Evolutionary conservation across 2,113 vertebrate genomes (phyloP).

Genomic region (Grantiella picta): DNA sequence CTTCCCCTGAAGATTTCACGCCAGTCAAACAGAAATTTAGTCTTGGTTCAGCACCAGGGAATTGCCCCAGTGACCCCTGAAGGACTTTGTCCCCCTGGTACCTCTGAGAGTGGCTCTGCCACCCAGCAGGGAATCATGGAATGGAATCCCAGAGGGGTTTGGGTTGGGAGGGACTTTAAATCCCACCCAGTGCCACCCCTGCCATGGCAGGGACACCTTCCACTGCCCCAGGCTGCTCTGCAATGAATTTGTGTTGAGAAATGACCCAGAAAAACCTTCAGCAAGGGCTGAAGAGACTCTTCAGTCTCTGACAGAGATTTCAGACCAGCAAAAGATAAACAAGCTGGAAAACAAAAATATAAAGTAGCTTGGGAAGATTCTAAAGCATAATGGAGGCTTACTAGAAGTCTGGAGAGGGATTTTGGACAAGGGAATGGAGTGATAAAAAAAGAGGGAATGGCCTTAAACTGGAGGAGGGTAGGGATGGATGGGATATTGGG

Average conservation of each 20-base stretch:
- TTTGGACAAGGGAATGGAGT: background rate
- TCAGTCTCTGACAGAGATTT: background rate
- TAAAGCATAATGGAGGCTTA: accelerated
- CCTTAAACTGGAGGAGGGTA: background rate
- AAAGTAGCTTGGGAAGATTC: background rate
- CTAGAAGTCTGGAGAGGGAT: background rate
- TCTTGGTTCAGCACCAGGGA: background rate
- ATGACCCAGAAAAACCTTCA: background rate
- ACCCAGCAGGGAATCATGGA: background rate
- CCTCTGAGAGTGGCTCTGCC: background rate
- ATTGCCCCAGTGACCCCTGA: background rate
- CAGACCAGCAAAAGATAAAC: background rate
- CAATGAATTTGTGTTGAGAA: background rate
- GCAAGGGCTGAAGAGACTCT: background rate
- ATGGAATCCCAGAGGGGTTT: background rate
- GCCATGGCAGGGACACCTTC: background rate
- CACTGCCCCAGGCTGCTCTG: background rate
- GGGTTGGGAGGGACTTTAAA: background rate
- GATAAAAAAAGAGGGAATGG: background rate
- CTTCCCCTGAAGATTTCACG: background rate
- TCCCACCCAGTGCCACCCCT: background rate
- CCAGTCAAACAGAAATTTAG: background rate
- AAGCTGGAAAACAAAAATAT: background rate
- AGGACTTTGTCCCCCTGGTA: background rate
- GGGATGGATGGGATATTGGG: accelerated